Conservation (phyloP, 1,140 invertebrate genomes). For the Diuraphis noxia region DNA sequence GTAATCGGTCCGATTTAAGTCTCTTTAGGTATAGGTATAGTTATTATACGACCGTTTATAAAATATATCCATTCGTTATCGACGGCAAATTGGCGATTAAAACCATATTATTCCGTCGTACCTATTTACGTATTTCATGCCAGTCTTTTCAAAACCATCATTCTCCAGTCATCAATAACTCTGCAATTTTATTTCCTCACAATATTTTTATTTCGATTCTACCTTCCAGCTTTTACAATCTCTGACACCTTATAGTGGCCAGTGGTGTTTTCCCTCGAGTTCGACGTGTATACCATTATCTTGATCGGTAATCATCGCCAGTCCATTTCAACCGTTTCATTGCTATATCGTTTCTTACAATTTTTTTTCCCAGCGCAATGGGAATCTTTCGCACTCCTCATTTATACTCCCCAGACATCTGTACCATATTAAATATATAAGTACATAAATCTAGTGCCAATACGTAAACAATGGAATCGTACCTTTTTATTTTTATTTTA, state of each 20-base stretch:
- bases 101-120: neutral
- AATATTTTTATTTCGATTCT: neutral
- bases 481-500: neutral
- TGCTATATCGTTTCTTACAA: too few relatives aligned
- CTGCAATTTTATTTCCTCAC: neutral
- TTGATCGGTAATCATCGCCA: neutral
- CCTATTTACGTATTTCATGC: neutral
- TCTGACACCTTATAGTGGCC: neutral
- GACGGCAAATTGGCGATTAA: neutral
- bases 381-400: neutral
- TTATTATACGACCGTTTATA: neutral
- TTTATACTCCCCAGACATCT: neutral
- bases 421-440: neutral
- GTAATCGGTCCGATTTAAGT: neutral
- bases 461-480: neutral
- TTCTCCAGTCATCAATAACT: neutral
- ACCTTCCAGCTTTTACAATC: neutral
- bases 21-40: neutral
- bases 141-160: neutral
- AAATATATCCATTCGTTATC: neutral
- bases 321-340: neutral
- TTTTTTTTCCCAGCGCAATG: neutral
- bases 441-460: too few relatives aligned
- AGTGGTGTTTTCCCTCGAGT: neutral
- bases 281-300: neutral